Evolutionary conservation across 1,140 invertebrate genomes (phyloP), one percentile per base, ranked within the genome.

Genomic region (Drosophila punjabiensis): DNA sequence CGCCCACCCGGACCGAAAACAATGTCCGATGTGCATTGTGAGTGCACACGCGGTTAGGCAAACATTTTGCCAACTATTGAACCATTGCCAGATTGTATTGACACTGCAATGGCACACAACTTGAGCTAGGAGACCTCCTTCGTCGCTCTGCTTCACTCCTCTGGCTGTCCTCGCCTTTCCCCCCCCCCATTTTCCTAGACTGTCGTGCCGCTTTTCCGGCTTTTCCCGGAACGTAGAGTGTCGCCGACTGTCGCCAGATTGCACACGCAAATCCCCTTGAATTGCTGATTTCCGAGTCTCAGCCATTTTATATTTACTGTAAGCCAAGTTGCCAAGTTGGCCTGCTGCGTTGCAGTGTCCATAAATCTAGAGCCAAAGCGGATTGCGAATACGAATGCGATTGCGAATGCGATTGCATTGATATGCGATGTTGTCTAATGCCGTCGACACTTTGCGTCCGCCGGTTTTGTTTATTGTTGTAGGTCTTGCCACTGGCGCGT

Each of bases 11-110:
- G 69, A 73, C 68, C 70, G 60, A 74, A 74, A 74, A 73, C 70
- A 74, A 79, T 81, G 84, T 83, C 66, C 82, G 60, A 41, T 75
- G 82, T 68, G 82, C 79, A 76, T 86, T 86, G 82, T 82, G 82
- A 77, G 82, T 82, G 82, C 75, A 70, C 80, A 89, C 79, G 86
- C 79, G 86, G 86, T 89, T 89, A 86, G 79, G 65, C 86, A 89
- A 89, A 89, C 86, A 90, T 89, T 90, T 90, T 90, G 71, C 81
- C 86, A 89, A 90, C 86, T 79, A 89, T 89, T 90, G 86, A 89
- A 89, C 86, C 82, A 86, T 80, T 89, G 86, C 86, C 66, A 85
- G 79, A 82, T 89, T 82, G 86, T 86, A 89, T 90, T 89, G 86
- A 87, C 76, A 80, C 64, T 87, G 74, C 73, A 41, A 65, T 48